A percentile compares a stretch with the other conserved stretches of the same genome.
Conservation (phyloP, 2,113 vertebrate genomes). For the Bos taurus region DNA sequence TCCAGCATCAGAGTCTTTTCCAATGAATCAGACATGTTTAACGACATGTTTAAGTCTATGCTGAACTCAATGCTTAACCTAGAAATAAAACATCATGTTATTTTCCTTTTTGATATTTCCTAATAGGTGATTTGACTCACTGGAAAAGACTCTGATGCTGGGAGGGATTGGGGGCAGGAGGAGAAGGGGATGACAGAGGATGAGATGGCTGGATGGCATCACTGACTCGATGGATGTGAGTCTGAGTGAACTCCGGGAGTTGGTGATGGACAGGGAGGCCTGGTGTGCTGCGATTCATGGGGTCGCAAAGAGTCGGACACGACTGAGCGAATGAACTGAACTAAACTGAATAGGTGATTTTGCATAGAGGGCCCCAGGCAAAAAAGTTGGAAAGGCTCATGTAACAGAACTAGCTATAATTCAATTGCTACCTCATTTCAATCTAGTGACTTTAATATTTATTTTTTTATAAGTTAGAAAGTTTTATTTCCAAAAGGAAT, state of each 20-base stretch:
- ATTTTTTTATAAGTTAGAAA: neutral
- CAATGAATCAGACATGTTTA: neutral
- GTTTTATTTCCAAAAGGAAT: constrained; percentile 9
- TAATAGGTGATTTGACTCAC: neutral
- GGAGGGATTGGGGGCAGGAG: too few relatives aligned
- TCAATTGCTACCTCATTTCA: neutral
- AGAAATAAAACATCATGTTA: neutral
- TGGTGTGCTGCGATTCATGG: too few relatives aligned
- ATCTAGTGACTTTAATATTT: neutral
- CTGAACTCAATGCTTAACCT: neutral
- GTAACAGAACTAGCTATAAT: neutral
- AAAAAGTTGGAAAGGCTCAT: neutral
- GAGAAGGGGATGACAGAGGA: too few relatives aligned
- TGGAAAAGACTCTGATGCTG: too few relatives aligned
- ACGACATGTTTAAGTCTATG: neutral
- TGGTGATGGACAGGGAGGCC: too few relatives aligned
- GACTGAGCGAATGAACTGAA: too few relatives aligned
- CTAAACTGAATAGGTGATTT: neutral
- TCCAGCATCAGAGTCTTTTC: neutral
- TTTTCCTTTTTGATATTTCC: neutral
- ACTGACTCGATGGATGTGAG: too few relatives aligned
- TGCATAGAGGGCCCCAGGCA: neutral
- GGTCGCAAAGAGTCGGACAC: too few relatives aligned
- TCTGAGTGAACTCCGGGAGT: too few relatives aligned
- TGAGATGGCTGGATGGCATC: too few relatives aligned